Conservation (phyloP, 2,113 vertebrate genomes). For the Rhineura floridana region DNA sequence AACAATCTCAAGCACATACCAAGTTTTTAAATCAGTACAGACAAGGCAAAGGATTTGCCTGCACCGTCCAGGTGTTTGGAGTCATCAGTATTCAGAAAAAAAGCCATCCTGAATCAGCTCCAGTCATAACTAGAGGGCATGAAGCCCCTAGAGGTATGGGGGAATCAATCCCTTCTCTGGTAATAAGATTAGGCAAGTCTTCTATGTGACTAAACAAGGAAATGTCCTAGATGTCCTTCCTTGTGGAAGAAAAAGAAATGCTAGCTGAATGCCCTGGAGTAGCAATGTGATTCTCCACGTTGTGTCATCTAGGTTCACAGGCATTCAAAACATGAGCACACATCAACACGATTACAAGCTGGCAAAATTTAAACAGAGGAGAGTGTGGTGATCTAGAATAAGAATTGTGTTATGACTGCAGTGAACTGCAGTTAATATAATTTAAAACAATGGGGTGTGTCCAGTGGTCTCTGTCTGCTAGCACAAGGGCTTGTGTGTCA, state of each 20-base stretch:
- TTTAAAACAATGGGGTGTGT: not conserved
- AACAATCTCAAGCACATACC: constrained; percentile 31
- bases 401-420: not conserved
- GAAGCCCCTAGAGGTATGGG: not conserved
- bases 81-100: not conserved
- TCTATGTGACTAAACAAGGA: not conserved
- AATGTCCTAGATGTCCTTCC: fast-evolving
- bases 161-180: not conserved
- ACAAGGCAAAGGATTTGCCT: not conserved
- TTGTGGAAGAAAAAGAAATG: not conserved
- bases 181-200: not conserved
- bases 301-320: fast-evolving
- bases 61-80: constrained; percentile 18
- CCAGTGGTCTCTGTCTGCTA: no score
- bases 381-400: fast-evolving
- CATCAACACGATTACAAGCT: not conserved
- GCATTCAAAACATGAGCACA: not conserved
- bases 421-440: not conserved
- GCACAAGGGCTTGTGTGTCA: no score
- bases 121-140: constrained; percentile 1
- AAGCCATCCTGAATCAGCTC: constrained; percentile 1
- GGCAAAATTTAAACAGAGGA: fast-evolving
- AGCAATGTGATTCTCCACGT: fast-evolving
- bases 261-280: fast-evolving
- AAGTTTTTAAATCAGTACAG: not conserved